Evolutionary conservation across 2,113 vertebrate genomes (phyloP), one percentile per base, ranked within the genome.

Genomic region (Macquaria australasica): DNA sequence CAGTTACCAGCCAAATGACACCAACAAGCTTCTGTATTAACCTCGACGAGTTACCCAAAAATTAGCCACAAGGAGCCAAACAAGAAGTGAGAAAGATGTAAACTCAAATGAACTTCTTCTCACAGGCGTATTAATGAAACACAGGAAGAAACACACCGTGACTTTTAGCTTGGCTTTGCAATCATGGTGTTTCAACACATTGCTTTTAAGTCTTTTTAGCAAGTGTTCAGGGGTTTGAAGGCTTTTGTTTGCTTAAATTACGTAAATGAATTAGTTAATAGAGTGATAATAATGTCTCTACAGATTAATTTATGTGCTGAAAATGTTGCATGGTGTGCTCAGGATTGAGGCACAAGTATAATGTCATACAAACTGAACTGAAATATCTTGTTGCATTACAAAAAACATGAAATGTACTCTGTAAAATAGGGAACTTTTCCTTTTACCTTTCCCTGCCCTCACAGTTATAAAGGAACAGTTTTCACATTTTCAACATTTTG

Each of bases 121-220:
- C 68, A 34, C 15, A 41, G 23, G 31, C 5, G 0, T 73, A n/a
- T 43, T 9, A 6, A 21, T 45, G 20, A 41, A 63, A 63, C 6
- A 53, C 18, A 66, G 60, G 66, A 73, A 45, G 62, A 62, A 50
- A 70, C 56, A 39, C 77, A 63, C 48, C 70, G 63, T 37, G 16
- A 56, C 1, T 16, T 64, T 69, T 25, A 23, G 41, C 50, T 59
- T 67, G 8, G 75, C 41, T 73, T 60, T 50, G 60, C 41, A 53
- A 16, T 6, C 16, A 10, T 8, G 15, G 2, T 48, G 55, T 8
- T 60, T 28, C 64, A 76, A 31, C 37, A 56, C 68, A 11, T 15
- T 60, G 1, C 7, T 28, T 18, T 50, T 45, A 8, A 20, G 7
- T 73, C 3, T 73, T 43, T 2, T n/a, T n/a, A 50, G 25, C 12